phyloP scores from a whole-genome alignment of 64 coral and sea anemone species.

The Montipora efflorescens region DNA sequence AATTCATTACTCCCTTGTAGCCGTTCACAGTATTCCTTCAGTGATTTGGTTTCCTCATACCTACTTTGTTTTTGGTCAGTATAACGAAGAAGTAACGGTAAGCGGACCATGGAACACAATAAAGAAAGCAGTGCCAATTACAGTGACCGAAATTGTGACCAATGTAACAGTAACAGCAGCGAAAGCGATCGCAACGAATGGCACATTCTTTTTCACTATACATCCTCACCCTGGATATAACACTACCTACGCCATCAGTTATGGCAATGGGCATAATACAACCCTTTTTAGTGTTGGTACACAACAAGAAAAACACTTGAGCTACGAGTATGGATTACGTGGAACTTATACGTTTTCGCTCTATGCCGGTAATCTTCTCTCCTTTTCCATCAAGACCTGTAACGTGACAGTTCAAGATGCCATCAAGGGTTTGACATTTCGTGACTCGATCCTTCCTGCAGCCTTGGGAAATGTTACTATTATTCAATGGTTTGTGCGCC shows the following conservation, averaged over 20 bases:
- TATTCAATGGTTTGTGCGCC: conserved; percentile 44
- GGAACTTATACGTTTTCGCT: conserved; percentile 47
- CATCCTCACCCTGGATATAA: conserved; percentile 76
- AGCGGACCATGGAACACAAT: neutral
- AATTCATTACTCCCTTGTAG: conserved; percentile 16
- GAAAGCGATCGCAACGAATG: conserved; percentile 38
- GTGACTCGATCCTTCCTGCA: conserved; percentile 24
- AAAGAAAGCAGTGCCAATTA: neutral
- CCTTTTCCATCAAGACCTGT: conserved; percentile 39
- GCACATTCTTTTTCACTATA: conserved; percentile 34
- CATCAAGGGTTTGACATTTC: conserved; percentile 53
- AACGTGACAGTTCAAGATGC: conserved; percentile 61
- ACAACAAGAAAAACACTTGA: conserved; percentile 10
- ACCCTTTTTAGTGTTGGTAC: neutral
- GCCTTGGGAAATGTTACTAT: conserved; percentile 50
- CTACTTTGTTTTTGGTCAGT: conserved; percentile 9
- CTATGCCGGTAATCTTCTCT: conserved; percentile 57
- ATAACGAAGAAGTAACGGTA: conserved; percentile 28
- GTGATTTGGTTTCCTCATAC: conserved; percentile 18
- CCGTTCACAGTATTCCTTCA: neutral
- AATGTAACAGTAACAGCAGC: conserved; percentile 60
- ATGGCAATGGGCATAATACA: conserved; percentile 26
- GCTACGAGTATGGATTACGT: conserved; percentile 34
- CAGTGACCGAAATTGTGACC: conserved; percentile 46
- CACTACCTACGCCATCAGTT: conserved; percentile 55